A percentile compares a stretch with the other conserved stretches of the same genome.
Conservation (phyloP, 2,113 vertebrate species). For the Cisticola juncidis region DNA sequence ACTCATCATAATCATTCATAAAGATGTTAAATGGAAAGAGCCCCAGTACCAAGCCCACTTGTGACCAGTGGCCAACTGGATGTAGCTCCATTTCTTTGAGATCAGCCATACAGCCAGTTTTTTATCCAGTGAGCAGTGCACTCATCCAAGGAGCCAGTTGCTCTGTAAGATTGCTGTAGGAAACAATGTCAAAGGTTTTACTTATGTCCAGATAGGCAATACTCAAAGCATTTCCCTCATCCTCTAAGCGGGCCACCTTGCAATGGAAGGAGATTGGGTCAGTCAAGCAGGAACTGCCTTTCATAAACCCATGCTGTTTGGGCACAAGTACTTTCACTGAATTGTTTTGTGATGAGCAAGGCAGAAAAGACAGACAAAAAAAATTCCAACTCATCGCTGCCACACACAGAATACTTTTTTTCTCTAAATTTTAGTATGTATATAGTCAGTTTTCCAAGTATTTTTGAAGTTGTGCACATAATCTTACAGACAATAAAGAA, state of each 20-base stretch:
- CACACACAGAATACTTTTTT: neutral
- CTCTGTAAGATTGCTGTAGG: neutral
- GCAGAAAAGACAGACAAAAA: neutral
- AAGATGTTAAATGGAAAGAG: neutral
- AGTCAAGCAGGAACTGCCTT: neutral
- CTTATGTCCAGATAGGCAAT: neutral
- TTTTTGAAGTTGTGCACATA: neutral
- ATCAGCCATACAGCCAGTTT: neutral
- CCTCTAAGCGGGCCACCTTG: neutral
- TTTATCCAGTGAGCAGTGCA: neutral
- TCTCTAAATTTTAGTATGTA: neutral
- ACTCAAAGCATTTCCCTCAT: neutral
- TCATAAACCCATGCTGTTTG: neutral
- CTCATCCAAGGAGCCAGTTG: neutral
- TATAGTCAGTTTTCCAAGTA: neutral
- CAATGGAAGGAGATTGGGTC: neutral
- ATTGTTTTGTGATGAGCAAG: neutral
- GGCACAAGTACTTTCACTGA: neutral
- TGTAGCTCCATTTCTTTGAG: neutral
- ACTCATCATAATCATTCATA: accelerated
- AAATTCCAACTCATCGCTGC: neutral
- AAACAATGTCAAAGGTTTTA: neutral
- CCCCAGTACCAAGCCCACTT: neutral
- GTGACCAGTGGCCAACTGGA: neutral
- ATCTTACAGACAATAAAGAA: neutral